Base-by-base conservation (phyloP, 2,888 invertebrate species). In the Antheraea assamensis region DNA sequence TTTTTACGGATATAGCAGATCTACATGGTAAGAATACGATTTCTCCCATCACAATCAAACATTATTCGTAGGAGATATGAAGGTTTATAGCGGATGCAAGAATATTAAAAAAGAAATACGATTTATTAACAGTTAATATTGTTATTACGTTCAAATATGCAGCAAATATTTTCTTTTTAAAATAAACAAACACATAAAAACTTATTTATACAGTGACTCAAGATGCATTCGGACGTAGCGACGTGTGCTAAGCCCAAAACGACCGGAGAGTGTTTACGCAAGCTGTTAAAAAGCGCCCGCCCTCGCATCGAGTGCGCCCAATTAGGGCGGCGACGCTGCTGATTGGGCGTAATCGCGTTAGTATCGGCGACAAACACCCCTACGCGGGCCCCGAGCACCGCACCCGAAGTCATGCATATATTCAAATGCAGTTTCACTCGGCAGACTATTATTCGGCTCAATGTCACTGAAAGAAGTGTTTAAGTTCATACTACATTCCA, bases 311-410 rank as follows among this genome's bases (percentile, higher is more conserved):
- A 88, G 89, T 83, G 91, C 88, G 89, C 88, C 92, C 93, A 93
- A 94, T 94, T 94, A 93, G 89, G 92, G 91, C 88, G 90, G 90
- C 92, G 90, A 88, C 91, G 89, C 85, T 88, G 89, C 92, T 94
- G 94, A 94, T 94, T 94, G 94, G 94, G 82, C 87, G 90, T 94
- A 94, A 94, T 94, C 94, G 90, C 72, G 92, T 94, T 94, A 94
- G 93, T 89, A 91, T 92, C 90, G 92, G 91, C 88, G 86, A 84
- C 91, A 91, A 90, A 91, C 90, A 91, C 75, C 78, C 79, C 77
- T 24, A 66, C 31, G n/a, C 71, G 89, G 90, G 74, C 77, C 77
- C 72, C 73, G 74, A 81, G 81, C 83, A 83, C 80, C 80, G 82
- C 78, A 76, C 78, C 74, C 78, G 70, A 78, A 76, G 81, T 79